phyloP scores from a whole-genome alignment of 2,888 invertebrate genomes.

The Eueremaeus valkanovi region DNA sequence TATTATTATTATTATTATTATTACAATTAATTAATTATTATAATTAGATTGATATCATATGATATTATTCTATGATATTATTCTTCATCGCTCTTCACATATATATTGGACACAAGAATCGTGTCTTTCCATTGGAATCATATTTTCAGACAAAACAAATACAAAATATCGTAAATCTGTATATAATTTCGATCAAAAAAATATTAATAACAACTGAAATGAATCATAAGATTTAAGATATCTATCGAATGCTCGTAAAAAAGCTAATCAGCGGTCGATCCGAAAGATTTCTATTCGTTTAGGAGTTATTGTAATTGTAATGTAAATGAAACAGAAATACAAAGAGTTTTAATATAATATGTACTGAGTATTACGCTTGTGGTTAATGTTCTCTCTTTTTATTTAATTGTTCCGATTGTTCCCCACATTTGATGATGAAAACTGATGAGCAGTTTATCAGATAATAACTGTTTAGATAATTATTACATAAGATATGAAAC shows the following conservation, averaged over 20 bases:
- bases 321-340: slow-evolving; percentile 23
- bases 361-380: not conserved
- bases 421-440: slow-evolving; percentile 12
- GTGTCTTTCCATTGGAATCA: not conserved
- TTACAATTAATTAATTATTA: slow-evolving; percentile 1
- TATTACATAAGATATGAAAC: too few species aligned
- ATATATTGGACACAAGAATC: not conserved
- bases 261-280: not conserved
- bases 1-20: not conserved
- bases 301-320: slow-evolving; percentile 27
- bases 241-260: not conserved
- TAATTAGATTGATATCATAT: not conserved
- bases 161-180: not conserved
- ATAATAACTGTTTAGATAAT: too few species aligned
- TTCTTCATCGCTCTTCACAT: not conserved
- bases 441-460: slow-evolving; percentile 4
- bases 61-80: not conserved
- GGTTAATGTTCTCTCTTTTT: slow-evolving; percentile 23
- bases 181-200: not conserved
- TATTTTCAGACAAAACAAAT: not conserved
- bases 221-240: not conserved
- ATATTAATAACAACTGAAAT: not conserved
- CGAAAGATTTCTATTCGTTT: slow-evolving; percentile 1
- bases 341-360: not conserved
- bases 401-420: not conserved